Evolutionary conservation across 2,797 vertebrate genomes (phyloP).

Genomic region (Urophycis tenuis): DNA sequence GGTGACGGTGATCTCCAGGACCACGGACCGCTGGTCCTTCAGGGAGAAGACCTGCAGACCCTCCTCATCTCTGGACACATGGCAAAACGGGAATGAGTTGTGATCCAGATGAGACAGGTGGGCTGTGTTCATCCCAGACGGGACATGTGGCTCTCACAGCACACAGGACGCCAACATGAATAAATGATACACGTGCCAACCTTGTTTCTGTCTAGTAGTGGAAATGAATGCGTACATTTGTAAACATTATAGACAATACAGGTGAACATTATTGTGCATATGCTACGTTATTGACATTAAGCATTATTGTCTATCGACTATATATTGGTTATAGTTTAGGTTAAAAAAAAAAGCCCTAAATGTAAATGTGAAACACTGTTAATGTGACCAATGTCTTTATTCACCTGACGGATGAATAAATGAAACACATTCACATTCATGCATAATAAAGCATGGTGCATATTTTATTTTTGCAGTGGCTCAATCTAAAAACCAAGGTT

Average conservation of each 20-base stretch:
- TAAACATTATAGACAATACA: background rate
- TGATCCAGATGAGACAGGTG: background rate
- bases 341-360: too few species aligned
- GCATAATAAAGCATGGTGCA: background rate
- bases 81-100: background rate
- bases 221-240: background rate
- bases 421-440: background rate
- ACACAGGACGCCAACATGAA: too few species aligned
- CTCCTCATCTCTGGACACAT: constrained; percentile 60
- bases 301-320: background rate
- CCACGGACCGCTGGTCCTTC: constrained; percentile 79
- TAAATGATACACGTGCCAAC: too few species aligned
- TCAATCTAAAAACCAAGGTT: background rate
- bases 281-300: background rate
- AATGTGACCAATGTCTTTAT: background rate
- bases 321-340: background rate
- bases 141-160: too few species aligned
- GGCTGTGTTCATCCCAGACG: background rate
- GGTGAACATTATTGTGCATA: background rate
- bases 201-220: background rate
- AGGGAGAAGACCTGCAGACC: constrained; percentile 77
- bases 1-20: constrained; percentile 79
- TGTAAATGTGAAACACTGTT: background rate
- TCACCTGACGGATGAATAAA: background rate
- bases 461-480: background rate